Base-by-base conservation (phyloP, 2,888 invertebrate species). In the Dastarcus helophoroides region DNA sequence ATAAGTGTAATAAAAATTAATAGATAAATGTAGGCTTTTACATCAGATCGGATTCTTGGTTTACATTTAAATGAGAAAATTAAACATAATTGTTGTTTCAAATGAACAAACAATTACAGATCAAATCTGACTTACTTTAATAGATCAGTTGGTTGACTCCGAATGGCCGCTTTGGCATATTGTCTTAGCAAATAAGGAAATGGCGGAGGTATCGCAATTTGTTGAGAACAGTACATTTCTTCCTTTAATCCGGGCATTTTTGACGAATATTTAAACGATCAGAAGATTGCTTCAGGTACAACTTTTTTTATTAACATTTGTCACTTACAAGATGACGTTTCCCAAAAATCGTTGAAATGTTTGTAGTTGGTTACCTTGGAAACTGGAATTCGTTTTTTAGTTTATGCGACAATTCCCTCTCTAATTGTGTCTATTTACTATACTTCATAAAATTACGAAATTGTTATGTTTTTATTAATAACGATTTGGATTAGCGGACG, bases 111-210 rank as follows among this genome's bases (percentile, higher is more conserved):
- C 9, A 26, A 21, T 13, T 32, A 11, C 9, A 4, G 12, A 19
- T 19, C 7, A 7, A n/a, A 26, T 14, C 22, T 6, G 16, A 43
- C 50, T 51, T 50, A 62, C 61, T 62, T 65, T 1, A 90, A 66
- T 0, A 91, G 67, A 63, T 90, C 90, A 42, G 77, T 76, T 0
- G 90, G 91, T 54, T 91, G 90, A 3, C 88, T 88, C 47, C 85
- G 73, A 33, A 91, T 89, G 1, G 89, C 90, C 16, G 89, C 88
- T 68, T 90, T 90, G 23, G 88, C 86, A 51, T 79, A 91, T 51
- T 83, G 78, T 57, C 89, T 84, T 32, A 90, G 60, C 29, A 90
- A 77, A 50, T 79, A 77, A 0, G 89, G 89, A 47, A 84, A 73
- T 42, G 76, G 76, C 0, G 85, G 80, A 0, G 89, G 89, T 33